phyloP scores from a whole-genome alignment of 2,113 vertebrate species.

The Sander vitreus region DNA sequence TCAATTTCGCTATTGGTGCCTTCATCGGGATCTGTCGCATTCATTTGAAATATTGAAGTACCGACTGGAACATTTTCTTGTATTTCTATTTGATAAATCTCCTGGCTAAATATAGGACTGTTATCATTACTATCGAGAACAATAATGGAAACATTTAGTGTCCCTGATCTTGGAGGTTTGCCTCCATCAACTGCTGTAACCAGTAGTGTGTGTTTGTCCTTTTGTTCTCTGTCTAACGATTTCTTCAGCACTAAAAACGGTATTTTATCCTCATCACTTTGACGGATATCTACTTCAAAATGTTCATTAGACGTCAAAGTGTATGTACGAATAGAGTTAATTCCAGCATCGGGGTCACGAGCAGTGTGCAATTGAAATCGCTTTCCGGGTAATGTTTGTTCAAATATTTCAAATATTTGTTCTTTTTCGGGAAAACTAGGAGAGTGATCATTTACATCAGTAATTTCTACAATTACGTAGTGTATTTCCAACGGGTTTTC shows the following conservation, averaged over 20 bases:
- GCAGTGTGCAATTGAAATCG: conserved; percentile 75
- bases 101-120: conserved; percentile 63
- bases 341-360: conserved; percentile 71
- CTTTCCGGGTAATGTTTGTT: conserved; percentile 59
- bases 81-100: conserved; percentile 49
- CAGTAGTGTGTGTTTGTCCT: background rate
- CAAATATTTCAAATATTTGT: conserved; percentile 66
- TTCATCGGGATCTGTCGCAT: conserved; percentile 62
- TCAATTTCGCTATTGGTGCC: conserved; percentile 47
- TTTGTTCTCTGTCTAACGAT: conserved; percentile 70
- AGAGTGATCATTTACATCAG: conserved; percentile 78
- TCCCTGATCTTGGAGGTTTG: conserved; percentile 60
- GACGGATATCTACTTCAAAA: conserved; percentile 63
- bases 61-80: conserved; percentile 55
- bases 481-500: conserved; percentile 80
- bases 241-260: conserved; percentile 69
- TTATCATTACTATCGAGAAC: conserved; percentile 79
- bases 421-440: conserved; percentile 62
- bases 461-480: conserved; percentile 72
- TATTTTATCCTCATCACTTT: conserved; percentile 59
- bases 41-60: conserved; percentile 31
- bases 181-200: conserved; percentile 77
- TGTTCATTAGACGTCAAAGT: conserved; percentile 70
- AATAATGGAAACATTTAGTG: conserved; percentile 59
- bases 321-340: conserved; percentile 72